phyloP scores from a whole-genome alignment of 2,888 invertebrate genomes.

The Neuroscelio doddi region DNA sequence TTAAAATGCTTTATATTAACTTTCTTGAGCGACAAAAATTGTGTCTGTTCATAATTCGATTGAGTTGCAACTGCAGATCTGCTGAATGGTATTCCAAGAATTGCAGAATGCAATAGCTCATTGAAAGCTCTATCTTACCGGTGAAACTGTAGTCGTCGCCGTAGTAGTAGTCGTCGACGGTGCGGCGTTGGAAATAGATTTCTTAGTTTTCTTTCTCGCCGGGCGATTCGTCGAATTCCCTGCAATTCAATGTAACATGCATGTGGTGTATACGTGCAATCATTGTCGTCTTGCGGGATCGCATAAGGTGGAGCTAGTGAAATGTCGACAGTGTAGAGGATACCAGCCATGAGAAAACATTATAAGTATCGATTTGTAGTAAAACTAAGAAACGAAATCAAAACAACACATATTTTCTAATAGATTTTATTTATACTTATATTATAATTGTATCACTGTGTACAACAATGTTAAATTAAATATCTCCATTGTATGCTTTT shows the following conservation, averaged over 20 bases:
- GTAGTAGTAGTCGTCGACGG: slow-evolving; percentile 46
- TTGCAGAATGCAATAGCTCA: too few species aligned
- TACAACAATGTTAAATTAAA: slow-evolving; percentile 67
- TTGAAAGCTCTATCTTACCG: slow-evolving; percentile 53
- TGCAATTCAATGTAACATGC: slow-evolving; percentile 62
- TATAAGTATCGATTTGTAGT: not conserved
- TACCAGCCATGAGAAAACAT: slow-evolving; percentile 61
- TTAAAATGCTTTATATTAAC: too few species aligned
- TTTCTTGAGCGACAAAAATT: too few species aligned
- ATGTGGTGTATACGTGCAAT: slow-evolving; percentile 14
- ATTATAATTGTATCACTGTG: slow-evolving; percentile 73
- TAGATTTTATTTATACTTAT: slow-evolving; percentile 73
- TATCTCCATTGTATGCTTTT: slow-evolving; percentile 40
- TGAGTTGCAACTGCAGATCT: too few species aligned
- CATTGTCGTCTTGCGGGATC: slow-evolving; percentile 4
- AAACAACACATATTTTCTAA: slow-evolving; percentile 68
- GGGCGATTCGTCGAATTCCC: slow-evolving; percentile 70
- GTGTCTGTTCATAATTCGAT: too few species aligned
- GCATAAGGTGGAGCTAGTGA: slow-evolving; percentile 53
- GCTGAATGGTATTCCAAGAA: too few species aligned
- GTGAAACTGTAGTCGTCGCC: slow-evolving; percentile 54
- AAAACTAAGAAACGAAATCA: slow-evolving; percentile 25
- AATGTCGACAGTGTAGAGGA: slow-evolving; percentile 62
- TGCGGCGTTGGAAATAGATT: slow-evolving; percentile 66
- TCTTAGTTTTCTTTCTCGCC: slow-evolving; percentile 75